Conservation (phyloP, 2,797 vertebrate genomes). For the Sebastes diploproa region DNA sequence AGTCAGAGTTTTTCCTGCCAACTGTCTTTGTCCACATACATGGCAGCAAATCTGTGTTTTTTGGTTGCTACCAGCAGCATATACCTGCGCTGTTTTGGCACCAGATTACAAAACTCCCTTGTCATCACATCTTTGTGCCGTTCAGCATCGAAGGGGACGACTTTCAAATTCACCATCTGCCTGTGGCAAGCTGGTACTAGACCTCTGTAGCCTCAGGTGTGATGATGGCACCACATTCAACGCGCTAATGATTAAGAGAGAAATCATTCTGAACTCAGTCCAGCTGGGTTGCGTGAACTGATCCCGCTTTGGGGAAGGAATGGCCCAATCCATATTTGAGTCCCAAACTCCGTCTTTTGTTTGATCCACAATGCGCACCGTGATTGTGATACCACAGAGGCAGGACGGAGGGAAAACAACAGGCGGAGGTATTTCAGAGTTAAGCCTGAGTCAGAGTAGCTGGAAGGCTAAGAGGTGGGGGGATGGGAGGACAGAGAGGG, state of each 20-base stretch:
- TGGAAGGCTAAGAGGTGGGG: slow-evolving; percentile 80
- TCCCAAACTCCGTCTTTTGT: slow-evolving; percentile 49
- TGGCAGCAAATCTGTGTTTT: slow-evolving; percentile 2
- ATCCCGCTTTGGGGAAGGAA: background rate
- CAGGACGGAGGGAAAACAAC: slow-evolving; percentile 75
- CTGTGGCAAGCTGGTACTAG: slow-evolving; percentile 46
- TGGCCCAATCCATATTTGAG: slow-evolving; percentile 24
- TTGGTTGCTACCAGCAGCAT: slow-evolving; percentile 37
- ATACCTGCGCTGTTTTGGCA: slow-evolving; percentile 35
- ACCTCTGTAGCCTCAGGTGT: slow-evolving; percentile 55
- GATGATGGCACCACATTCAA: slow-evolving; percentile 40
- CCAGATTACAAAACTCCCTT: slow-evolving; percentile 9
- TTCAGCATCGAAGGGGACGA: slow-evolving; percentile 5
- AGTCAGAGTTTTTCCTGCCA: background rate
- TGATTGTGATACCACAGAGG: slow-evolving; percentile 60
- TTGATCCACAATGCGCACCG: slow-evolving; percentile 41
- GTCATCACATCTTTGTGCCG: slow-evolving; percentile 28
- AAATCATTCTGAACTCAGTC: slow-evolving; percentile 23
- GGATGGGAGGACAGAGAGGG: slow-evolving; percentile 74
- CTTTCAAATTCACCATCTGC: slow-evolving; percentile 40
- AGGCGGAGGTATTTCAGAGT: slow-evolving; percentile 80
- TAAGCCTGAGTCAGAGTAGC: slow-evolving; percentile 81
- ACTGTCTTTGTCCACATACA: slow-evolving; percentile 1
- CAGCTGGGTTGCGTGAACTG: slow-evolving; percentile 10
- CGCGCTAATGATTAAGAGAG: slow-evolving; percentile 29